Conservation (phyloP, 2,888 invertebrate genomes). For the Mimachlamys varia region DNA sequence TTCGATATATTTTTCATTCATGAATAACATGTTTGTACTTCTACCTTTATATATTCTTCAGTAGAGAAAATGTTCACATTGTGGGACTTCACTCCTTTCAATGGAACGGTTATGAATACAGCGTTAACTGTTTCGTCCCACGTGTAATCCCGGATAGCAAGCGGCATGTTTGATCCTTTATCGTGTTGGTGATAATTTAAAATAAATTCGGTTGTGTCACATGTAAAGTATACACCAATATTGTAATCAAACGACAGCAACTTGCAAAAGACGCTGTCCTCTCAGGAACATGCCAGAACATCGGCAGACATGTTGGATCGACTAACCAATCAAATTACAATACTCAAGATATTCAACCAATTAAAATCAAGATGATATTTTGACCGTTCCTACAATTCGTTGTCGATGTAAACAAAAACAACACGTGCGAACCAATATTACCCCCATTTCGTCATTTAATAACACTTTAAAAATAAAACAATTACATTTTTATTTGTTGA, state of each 20-base stretch:
- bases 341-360: neutral
- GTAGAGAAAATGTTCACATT: conserved; percentile 88
- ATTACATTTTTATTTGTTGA: too few species aligned
- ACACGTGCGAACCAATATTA: neutral
- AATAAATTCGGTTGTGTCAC: neutral
- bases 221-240: neutral
- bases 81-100: conserved; percentile 85
- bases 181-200: neutral
- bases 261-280: neutral
- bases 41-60: conserved; percentile 87
- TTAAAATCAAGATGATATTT: neutral
- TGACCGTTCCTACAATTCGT: neutral
- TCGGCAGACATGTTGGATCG: conserved; percentile 2
- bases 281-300: conserved; percentile 19
- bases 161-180: conserved; percentile 71
- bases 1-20: neutral
- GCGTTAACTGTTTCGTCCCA: conserved; percentile 88
- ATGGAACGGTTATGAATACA: conserved; percentile 86
- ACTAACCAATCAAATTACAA: conserved; percentile 34
- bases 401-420: conserved; percentile 25
- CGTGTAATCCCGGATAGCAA: conserved; percentile 87
- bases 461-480: too few species aligned
- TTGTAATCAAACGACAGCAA: neutral
- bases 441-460: neutral
- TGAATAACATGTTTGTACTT: too few species aligned